Evolutionary conservation across 1,140 invertebrate genomes (phyloP), one percentile per base, ranked within the genome.

Genomic region (Drosophila varians): DNA sequence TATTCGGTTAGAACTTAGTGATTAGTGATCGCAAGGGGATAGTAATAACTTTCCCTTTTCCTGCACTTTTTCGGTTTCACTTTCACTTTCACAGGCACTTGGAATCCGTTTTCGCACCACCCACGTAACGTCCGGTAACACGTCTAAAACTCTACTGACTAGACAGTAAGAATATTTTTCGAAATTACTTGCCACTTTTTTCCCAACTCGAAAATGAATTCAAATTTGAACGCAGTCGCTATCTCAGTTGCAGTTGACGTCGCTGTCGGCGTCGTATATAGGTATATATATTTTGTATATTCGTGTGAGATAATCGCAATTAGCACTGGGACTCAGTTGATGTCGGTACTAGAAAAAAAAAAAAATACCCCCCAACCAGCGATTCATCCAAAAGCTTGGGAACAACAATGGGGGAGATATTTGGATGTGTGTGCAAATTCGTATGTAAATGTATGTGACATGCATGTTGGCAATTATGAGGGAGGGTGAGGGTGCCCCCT

Each of bases 231-330:
- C 69, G 73, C 49, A 55, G 77, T 47, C 69, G 73, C 46, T 34
- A 68, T 56, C 76, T 60, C 61, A 52, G 82, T 55, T 75, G 71
- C 58, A 74, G 71, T 48, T 64, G 21, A 46, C 75, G 58, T 52
- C 57, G 64, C 66, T 16, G 75, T 48, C 60, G 57, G 47, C 64
- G 65, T 38, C 38, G 69, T 69, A 61, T 70, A 74, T 65, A 74
- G 65, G 60, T 49, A 36, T 34, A 36, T 21, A 36, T 74, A 38
- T 38, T 65, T 46, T 48, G 38, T 69, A 49, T 51, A 25, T 70
- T 52, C 68, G 46, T 86, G 66, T 88, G 83, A 88, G 82, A 90
- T 90, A 90, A 90, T 88, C 88, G 72, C 79, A 90, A 90, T 90
- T 90, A 90, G 88, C 88, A 90, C 82, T 76, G 71, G 36, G 56